A percentile compares a stretch with the other conserved stretches of the same genome.
Evolutionary conservation across 2,888 invertebrate genomes (phyloP).

Genomic region (Furcula furcula): DNA sequence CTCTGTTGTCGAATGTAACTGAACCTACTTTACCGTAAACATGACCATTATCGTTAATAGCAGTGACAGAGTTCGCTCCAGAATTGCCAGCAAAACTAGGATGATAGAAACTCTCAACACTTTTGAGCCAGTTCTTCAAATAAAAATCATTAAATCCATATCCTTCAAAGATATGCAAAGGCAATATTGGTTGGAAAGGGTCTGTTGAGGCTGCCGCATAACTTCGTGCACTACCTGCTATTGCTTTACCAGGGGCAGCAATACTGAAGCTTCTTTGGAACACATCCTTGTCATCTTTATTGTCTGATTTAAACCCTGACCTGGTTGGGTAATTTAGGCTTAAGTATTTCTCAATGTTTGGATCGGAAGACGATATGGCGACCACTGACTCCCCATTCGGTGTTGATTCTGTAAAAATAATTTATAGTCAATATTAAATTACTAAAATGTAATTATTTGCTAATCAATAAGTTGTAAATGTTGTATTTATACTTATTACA

Average conservation of each 20-base stretch:
- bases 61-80: conserved; percentile 36
- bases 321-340: conserved; percentile 29
- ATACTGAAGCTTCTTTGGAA: conserved; percentile 40
- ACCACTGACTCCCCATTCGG: conserved; percentile 52
- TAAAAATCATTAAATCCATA: conserved; percentile 26
- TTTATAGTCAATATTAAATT: no score
- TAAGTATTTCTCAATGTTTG: conserved; percentile 45
- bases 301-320: conserved; percentile 21
- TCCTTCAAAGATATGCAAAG: conserved; percentile 41
- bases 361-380: conserved; percentile 54
- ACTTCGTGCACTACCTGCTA: conserved; percentile 45
- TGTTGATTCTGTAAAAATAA: conserved; percentile 48
- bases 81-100: conserved; percentile 37
- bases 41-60: conserved; percentile 55
- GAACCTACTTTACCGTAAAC: conserved; percentile 51
- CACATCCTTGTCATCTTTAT: conserved; percentile 14
- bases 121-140: conserved; percentile 47
- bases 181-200: conserved; percentile 43
- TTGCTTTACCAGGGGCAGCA: conserved; percentile 39
- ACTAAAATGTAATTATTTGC: no score
- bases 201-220: conserved; percentile 39
- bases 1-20: conserved; percentile 41
- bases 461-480: no score
- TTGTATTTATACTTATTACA: no score
- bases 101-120: conserved; percentile 46